Conservation (phyloP, 2,888 invertebrate species). For the Lasioglossum vierecki region DNA sequence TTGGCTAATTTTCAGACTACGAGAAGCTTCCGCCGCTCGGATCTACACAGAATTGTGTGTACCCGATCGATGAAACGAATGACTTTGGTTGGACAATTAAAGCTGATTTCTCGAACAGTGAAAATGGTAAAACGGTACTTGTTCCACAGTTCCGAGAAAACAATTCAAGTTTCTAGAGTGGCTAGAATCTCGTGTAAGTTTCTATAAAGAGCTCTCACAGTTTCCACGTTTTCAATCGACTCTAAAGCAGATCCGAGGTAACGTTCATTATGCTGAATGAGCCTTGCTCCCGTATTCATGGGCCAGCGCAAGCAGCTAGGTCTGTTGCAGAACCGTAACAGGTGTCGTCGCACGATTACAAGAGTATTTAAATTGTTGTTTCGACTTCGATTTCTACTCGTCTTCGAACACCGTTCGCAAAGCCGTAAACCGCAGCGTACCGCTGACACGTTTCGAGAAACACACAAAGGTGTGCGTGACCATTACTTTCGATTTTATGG, state of each 20-base stretch:
- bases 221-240: slow-evolving; percentile 46
- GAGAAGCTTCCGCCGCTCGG: not conserved
- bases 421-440: not conserved
- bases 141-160: not conserved
- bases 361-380: slow-evolving; percentile 32
- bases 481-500: not conserved
- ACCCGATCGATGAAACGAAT: not conserved
- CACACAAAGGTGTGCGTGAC: not conserved
- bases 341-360: slow-evolving; percentile 66
- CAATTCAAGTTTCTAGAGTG: not conserved
- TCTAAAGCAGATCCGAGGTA: slow-evolving; percentile 44
- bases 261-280: slow-evolving; percentile 51
- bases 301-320: slow-evolving; percentile 44
- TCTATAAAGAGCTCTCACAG: slow-evolving; percentile 15
- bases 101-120: not conserved
- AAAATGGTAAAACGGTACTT: not conserved
- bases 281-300: slow-evolving; percentile 63
- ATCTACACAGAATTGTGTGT: not conserved
- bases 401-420: not conserved
- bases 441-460: not conserved
- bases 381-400: slow-evolving; percentile 9
- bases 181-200: slow-evolving; percentile 8
- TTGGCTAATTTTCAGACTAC: not conserved
- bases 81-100: not conserved
- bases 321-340: slow-evolving; percentile 59